Conservation (phyloP, 2,797 vertebrate genomes). For the Cephalopachus bancanus region DNA sequence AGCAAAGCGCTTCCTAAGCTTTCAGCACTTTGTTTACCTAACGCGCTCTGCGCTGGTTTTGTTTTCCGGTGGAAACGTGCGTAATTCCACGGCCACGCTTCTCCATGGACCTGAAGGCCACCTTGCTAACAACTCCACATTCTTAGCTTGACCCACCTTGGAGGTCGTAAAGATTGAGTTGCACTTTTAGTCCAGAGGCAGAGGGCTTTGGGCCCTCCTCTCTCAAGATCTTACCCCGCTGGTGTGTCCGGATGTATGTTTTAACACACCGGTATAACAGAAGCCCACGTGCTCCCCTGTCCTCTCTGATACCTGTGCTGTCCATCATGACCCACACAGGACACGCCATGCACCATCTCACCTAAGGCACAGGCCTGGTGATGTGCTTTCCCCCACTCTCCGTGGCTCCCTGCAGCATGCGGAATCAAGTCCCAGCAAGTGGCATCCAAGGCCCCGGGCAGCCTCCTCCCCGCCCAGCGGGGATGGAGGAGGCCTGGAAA, state of each 20-base stretch:
- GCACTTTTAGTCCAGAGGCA: not conserved
- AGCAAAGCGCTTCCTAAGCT: not conserved
- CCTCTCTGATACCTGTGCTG: fast-evolving
- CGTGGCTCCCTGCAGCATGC: not conserved
- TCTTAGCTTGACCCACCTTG: conserved; percentile 26
- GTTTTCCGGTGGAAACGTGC: conserved; percentile 62
- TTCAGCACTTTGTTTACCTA: conserved; percentile 27
- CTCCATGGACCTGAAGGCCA: not conserved
- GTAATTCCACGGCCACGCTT: not conserved
- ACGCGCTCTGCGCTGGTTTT: not conserved
- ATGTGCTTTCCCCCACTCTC: not conserved
- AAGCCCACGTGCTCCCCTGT: not conserved
- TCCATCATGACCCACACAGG: not conserved
- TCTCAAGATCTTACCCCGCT: conserved; percentile 7
- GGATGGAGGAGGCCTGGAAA: too few species aligned
- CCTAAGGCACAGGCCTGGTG: not conserved
- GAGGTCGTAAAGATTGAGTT: conserved; percentile 19
- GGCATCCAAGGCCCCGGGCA: not conserved
- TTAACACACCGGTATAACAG: not conserved
- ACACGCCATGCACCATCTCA: not conserved
- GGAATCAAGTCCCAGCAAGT: not conserved
- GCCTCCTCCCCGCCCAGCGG: not conserved
- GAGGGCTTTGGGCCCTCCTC: not conserved
- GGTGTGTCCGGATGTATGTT: not conserved
- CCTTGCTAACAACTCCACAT: conserved; percentile 26